Percentiles rank a stretch among this genome's conserved stretches.
These are phyloP conservation scores for Phymastichus coffea DNA, from an alignment of 1,140 invertebrate species.

Conservation along the genomic window DNA sequence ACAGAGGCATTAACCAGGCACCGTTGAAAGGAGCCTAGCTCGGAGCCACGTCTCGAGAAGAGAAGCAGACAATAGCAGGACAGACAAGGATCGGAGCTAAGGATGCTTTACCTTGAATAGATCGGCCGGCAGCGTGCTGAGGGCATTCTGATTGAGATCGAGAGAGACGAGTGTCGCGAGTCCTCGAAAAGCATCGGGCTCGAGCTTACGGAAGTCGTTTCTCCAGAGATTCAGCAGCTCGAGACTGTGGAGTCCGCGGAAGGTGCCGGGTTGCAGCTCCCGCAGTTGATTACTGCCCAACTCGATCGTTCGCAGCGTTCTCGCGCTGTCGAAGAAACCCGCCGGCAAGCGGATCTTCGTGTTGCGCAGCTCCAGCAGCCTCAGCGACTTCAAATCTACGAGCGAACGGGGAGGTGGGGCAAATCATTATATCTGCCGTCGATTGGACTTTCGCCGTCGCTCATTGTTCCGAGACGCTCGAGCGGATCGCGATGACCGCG, in stretches of 20 bases:
- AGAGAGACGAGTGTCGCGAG: conserved; percentile 60
- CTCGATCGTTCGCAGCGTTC: conserved; percentile 62
- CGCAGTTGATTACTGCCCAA: conserved; percentile 63
- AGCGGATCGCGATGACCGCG: background rate
- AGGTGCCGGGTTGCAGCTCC: conserved; percentile 60
- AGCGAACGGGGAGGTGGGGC: conserved; percentile 32
- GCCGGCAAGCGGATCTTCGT: conserved; percentile 52
- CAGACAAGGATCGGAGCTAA: too few relatives aligned
- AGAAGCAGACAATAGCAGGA: too few relatives aligned
- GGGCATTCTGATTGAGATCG: conserved; percentile 63
- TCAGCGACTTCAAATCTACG: conserved; percentile 34
- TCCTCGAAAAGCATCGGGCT: conserved; percentile 61
- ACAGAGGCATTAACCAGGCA: too few relatives aligned
- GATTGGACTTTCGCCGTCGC: conserved; percentile 16
- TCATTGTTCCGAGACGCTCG: too few relatives aligned
- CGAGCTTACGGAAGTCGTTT: conserved; percentile 63
- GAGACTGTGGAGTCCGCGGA: conserved; percentile 61
- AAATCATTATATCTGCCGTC: conserved; percentile 33
- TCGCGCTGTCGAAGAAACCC: conserved; percentile 42
- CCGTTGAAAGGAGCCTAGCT: too few relatives aligned
- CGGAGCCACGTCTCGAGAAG: too few relatives aligned
- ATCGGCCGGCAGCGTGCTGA: conserved; percentile 30
- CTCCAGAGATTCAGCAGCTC: conserved; percentile 64
- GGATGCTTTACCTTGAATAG: conserved; percentile 26
- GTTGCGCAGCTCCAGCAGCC: conserved; percentile 39